Base-by-base conservation (phyloP, 2,797 vertebrate genomes). In the Staurois parvus region DNA sequence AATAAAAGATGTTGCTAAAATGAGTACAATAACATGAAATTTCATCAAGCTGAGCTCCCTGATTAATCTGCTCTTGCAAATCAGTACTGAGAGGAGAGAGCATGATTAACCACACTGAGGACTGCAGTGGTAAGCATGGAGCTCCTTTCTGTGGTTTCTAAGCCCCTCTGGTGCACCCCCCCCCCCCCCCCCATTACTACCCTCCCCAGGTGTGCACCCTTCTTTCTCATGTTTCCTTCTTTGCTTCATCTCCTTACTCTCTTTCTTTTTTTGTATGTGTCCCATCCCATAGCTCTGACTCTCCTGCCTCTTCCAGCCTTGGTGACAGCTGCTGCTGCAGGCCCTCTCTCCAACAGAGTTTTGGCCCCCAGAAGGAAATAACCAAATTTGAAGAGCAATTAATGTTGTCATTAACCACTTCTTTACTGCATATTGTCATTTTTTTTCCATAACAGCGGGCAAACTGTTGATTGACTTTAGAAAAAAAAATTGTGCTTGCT, bases 1-100 rank as follows among this genome's bases (percentile, higher is more conserved):
- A 98, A 99, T 99, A 98, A 99, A 98, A 98, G 97, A 99, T 97
- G 97, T 97, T 98, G 96, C 97, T 98, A 98, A 98, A 98, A 97
- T 97, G 97, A 96, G 97, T 97, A 98, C 98, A 99, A 99, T 98
- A 99, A 99, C 97, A 97, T 96, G 96, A 97, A 98, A 98, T 97
- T 98, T 98, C 98, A 99, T 99, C 97, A 98, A 98, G 97, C 96
- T 94, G 94, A 89, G 91, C 93, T 93, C 96, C 96, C 97, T 99
- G 98, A 99, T 99, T 98, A 99, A 99, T 99, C 97, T 98, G 95
- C 92, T 95, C 95, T 96, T 97, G 96, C 96, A 98, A 98, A 97
- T 98, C 96, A 98, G 96, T 92, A 92, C 94, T 81, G 91, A 94
- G 93, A 92, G 94, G 93, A 95, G 93, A 93, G 93, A 89, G 89